These are phyloP conservation scores for Amphibalanus amphitrite DNA, from an alignment of 1,140 invertebrate species.

Conservation along the genomic window DNA sequence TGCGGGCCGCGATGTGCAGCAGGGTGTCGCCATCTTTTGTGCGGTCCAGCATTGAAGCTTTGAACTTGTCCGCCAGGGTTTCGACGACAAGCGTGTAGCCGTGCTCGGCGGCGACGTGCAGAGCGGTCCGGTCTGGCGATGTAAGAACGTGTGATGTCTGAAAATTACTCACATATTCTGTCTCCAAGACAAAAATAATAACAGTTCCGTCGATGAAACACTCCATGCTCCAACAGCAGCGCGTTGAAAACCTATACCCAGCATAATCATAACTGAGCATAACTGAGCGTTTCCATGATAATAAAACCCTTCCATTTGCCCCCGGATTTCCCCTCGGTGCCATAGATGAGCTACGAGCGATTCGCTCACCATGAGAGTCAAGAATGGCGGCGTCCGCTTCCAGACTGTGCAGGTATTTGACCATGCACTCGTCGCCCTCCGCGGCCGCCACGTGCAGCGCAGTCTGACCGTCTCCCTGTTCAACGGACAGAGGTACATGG, in stretches of 20 bases:
- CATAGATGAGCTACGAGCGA: not conserved
- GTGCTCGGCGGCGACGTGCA: slow-evolving; percentile 91
- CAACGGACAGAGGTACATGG: too few relatives aligned
- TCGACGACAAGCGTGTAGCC: slow-evolving; percentile 90
- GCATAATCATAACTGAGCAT: too few relatives aligned
- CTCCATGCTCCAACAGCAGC: too few relatives aligned
- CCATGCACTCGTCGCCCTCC: slow-evolving; percentile 78
- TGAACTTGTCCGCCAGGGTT: slow-evolving; percentile 88
- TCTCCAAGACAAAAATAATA: too few relatives aligned
- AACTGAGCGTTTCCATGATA: slow-evolving; percentile 38
- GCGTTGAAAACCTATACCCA: too few relatives aligned
- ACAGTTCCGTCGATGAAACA: too few relatives aligned
- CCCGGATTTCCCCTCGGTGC: not conserved
- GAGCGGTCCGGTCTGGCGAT: slow-evolving; percentile 67
- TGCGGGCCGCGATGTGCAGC: too few relatives aligned
- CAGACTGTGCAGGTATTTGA: slow-evolving; percentile 89
- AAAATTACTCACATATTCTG: too few relatives aligned
- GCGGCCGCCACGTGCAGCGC: slow-evolving; percentile 82
- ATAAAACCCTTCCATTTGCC: not conserved
- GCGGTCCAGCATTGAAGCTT: slow-evolving; percentile 76
- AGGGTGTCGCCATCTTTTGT: slow-evolving; percentile 33
- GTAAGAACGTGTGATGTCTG: too few relatives aligned
- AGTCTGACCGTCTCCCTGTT: slow-evolving; percentile 78
- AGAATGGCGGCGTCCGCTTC: slow-evolving; percentile 81
- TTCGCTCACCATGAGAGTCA: slow-evolving; percentile 41